Evolutionary conservation across 2,113 vertebrate genomes (phyloP).

Genomic region (Microtus montanus): DNA sequence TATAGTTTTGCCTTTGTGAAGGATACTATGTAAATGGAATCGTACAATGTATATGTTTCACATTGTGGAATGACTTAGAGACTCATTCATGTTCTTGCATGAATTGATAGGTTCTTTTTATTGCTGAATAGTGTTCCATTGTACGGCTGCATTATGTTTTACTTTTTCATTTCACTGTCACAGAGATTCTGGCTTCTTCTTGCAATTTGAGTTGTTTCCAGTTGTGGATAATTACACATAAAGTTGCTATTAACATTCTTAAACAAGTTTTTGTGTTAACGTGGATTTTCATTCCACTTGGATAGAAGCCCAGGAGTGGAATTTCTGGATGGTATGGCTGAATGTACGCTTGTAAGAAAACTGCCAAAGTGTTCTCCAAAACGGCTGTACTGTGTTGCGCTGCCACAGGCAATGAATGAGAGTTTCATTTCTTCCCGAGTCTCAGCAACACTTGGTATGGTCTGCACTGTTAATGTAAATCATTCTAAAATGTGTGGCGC

Average conservation of each 20-base stretch:
- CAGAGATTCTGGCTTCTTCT: background rate
- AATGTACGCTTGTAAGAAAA: slow-evolving; percentile 50
- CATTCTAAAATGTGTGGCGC: background rate
- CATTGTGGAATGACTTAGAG: background rate
- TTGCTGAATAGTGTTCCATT: background rate
- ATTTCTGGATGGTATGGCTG: background rate
- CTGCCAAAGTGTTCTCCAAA: background rate
- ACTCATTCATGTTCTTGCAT: background rate
- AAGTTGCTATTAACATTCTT: slow-evolving; percentile 29
- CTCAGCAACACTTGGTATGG: background rate
- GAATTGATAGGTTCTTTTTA: slow-evolving; percentile 18
- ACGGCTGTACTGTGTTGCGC: background rate
- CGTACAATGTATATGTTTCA: background rate
- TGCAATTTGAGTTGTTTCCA: slow-evolving; percentile 2
- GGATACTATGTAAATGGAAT: background rate
- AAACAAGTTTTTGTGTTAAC: slow-evolving; percentile 37
- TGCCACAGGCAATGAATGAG: background rate
- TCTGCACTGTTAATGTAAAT: slow-evolving; percentile 10
- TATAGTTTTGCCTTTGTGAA: slow-evolving; percentile 33
- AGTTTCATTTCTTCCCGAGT: slow-evolving; percentile 11
- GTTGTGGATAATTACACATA: slow-evolving; percentile 29
- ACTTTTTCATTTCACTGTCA: background rate
- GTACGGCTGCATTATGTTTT: background rate
- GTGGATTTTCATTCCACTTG: slow-evolving; percentile 51
- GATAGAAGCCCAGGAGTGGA: slow-evolving; percentile 1